Conservation (phyloP, 2,888 invertebrate genomes). For the Drosophila helvetica region DNA sequence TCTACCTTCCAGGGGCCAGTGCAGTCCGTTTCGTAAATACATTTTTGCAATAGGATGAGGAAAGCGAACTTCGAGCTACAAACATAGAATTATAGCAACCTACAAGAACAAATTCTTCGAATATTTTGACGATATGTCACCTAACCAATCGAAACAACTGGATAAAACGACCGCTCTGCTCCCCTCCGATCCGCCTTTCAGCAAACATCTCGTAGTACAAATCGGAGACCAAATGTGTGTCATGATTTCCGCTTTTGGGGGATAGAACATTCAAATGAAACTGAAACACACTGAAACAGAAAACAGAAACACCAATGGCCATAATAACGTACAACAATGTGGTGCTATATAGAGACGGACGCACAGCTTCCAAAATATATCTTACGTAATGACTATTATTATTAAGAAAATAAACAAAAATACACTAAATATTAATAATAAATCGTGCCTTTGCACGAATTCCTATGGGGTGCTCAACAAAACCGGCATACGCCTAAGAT, state of each 20-base stretch:
- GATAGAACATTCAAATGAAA: conserved; percentile 22
- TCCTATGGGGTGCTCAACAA: neutral
- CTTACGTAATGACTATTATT: conserved; percentile 62
- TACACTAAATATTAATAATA: conserved; percentile 33
- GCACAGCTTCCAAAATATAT: conserved; percentile 45
- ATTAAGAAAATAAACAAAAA: conserved; percentile 27
- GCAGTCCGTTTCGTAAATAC: neutral
- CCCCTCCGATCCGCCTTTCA: too few relatives aligned
- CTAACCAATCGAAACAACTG: neutral
- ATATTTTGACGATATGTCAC: too few relatives aligned
- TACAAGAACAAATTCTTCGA: too few relatives aligned
- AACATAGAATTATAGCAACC: too few relatives aligned
- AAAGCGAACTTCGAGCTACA: too few relatives aligned
- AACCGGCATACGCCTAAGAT: neutral
- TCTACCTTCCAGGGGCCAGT: neutral
- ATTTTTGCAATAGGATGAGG: neutral
- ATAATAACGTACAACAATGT: conserved; percentile 37
- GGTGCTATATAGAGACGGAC: conserved; percentile 7
- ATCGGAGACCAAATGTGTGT: conserved; percentile 48
- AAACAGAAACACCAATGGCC: conserved; percentile 5
- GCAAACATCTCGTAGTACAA: too few relatives aligned
- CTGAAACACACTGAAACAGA: neutral
- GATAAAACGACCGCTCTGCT: neutral
- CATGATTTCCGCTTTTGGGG: conserved; percentile 53
- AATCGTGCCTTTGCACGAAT: conserved; percentile 37